Conservation (phyloP, 1,140 invertebrate genomes). For the Drosophila truncata region DNA sequence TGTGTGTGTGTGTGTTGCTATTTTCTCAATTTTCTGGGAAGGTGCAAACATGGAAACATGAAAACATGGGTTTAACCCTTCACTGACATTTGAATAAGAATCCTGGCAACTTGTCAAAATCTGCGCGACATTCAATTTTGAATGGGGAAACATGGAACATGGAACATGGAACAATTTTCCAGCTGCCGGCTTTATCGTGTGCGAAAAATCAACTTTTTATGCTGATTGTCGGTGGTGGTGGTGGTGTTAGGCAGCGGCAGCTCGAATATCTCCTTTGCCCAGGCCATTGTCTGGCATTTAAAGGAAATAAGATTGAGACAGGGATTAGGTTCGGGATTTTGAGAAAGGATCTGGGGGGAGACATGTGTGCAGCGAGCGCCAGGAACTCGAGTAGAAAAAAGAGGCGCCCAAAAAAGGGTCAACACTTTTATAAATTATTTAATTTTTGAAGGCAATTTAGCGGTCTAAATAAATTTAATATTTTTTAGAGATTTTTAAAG, state of each 20-base stretch:
- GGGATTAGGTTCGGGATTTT: conserved; percentile 12
- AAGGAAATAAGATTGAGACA: conserved; percentile 61
- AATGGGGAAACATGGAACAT: conserved; percentile 24
- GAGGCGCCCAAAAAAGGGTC: conserved; percentile 11
- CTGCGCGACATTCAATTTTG: conserved; percentile 45
- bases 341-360: not conserved
- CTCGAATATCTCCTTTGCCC: conserved; percentile 56
- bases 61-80: conserved; percentile 68
- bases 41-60: conserved; percentile 29
- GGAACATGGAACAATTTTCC: conserved; percentile 72
- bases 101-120: conserved; percentile 76
- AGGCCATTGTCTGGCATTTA: conserved; percentile 62
- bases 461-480: not conserved
- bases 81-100: conserved; percentile 77
- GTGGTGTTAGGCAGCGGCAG: conserved; percentile 1
- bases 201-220: conserved; percentile 68
- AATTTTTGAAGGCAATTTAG: not conserved
- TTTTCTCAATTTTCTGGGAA: conserved; percentile 51
- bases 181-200: conserved; percentile 75
- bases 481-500: not conserved
- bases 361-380: conserved; percentile 71
- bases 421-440: not conserved
- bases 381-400: conserved; percentile 40
- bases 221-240: conserved; percentile 7
- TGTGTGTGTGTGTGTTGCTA: conserved; percentile 21